These are phyloP conservation scores for Scaptomyza cyrtandrae DNA, from an alignment of 2,888 invertebrate species.

Conservation along the genomic window DNA sequence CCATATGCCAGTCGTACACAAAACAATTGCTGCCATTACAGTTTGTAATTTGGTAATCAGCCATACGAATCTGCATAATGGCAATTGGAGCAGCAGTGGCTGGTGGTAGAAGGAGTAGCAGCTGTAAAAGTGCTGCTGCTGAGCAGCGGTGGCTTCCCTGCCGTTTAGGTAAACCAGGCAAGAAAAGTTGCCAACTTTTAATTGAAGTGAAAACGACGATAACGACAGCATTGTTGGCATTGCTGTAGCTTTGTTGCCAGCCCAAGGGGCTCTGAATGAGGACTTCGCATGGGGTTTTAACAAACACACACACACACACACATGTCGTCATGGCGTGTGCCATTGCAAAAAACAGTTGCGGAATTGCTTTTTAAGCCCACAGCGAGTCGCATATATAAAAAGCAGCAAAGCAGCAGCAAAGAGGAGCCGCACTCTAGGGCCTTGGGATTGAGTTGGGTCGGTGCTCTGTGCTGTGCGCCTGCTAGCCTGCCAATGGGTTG, in stretches of 20 bases:
- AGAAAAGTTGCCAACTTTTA: slow-evolving; percentile 82
- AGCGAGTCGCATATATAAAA: slow-evolving; percentile 69
- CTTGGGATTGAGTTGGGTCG: slow-evolving; percentile 55
- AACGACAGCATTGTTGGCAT: slow-evolving; percentile 80
- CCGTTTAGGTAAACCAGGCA: slow-evolving; percentile 76
- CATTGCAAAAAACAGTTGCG: slow-evolving; percentile 76
- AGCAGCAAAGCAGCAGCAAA: slow-evolving; percentile 42
- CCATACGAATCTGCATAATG: slow-evolving; percentile 81
- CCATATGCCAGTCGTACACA: slow-evolving; percentile 57
- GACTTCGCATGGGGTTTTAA: slow-evolving; percentile 50
- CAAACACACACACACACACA: slow-evolving; percentile 38
- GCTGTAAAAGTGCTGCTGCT: slow-evolving; percentile 26
- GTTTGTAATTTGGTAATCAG: slow-evolving; percentile 80
- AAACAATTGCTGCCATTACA: slow-evolving; percentile 79
- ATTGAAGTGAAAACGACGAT: slow-evolving; percentile 83
- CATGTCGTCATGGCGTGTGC: slow-evolving; percentile 46
- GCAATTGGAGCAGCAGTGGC: slow-evolving; percentile 60
- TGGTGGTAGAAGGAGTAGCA: slow-evolving; percentile 10
- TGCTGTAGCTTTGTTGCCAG: slow-evolving; percentile 64
- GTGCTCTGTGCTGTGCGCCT: slow-evolving; percentile 28
- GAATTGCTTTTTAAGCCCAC: slow-evolving; percentile 79
- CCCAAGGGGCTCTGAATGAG: slow-evolving; percentile 69
- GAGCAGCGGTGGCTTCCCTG: slow-evolving; percentile 33
- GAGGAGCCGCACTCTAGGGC: slow-evolving; percentile 67
- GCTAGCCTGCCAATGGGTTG: slow-evolving; percentile 32